Base-by-base conservation (phyloP, 2,113 vertebrate genomes). In the Ia io region DNA sequence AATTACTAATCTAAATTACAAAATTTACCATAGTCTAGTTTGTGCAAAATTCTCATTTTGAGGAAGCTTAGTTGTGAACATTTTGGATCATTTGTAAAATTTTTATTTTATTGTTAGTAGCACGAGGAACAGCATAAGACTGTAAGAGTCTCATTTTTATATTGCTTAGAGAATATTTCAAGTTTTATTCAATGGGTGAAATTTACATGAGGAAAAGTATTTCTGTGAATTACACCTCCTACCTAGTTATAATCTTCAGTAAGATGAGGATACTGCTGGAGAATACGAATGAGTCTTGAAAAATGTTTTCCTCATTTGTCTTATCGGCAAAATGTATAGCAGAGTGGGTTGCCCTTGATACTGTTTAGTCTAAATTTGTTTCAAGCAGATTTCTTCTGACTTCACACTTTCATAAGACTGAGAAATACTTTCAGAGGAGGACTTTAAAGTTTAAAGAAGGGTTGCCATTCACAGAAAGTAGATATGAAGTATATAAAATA, bases 161-260 rank as follows among this genome's bases (percentile, higher is more conserved):
- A 53, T 90, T 90, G 47, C 82, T 85, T 76, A 88, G 88, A 91
- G 73, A 90, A 77, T 70, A 91, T 94, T 93, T 95, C 69, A 95
- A 30, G 88, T 96, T 97, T 97, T 92, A 96, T 94, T 97, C 96
- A 97, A 97, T 97, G 97, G 73, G 82, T 88, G 25, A 94, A 94
- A 90, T 93, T 85, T 96, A 86, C 82, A 85, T 92, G 88, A 93
- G 65, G 93, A 82, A 96, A 96, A 92, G 82, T 97, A 87, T 97
- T 97, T 97, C 63, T 97, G 95, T 93, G 88, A 97, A 51, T 97
- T 96, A 97, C 83, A 94, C 95, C 95, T 97, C 97, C 96, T 78
- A 96, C 97, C 96, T 94, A 82, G 56, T 91, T 93, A 42, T 92
- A 95, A 80, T 93, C 90, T 83, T 93, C 42, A 37, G 92, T 96